Conservation (phyloP, 2,888 invertebrate species). For the Hirtodrosophila alboralis region DNA sequence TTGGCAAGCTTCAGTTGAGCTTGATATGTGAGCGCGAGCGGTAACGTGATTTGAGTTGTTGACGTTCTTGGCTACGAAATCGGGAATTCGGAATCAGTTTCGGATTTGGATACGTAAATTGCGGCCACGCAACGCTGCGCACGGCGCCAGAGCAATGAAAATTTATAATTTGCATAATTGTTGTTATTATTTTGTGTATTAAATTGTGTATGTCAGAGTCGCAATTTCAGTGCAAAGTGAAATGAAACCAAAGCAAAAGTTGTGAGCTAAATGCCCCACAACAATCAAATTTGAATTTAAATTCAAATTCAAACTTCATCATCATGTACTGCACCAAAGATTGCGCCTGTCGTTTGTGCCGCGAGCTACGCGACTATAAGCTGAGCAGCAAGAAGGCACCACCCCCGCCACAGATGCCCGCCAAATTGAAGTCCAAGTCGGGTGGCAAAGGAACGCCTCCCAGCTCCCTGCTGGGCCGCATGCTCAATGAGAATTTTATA, state of each 20-base stretch:
- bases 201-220: conserved; percentile 53
- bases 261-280: conserved; percentile 7
- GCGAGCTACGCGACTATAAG: conserved; percentile 88
- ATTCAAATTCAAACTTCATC: conserved; percentile 27
- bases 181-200: conserved; percentile 63
- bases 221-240: conserved; percentile 55
- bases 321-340: conserved; percentile 89
- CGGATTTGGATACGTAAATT: conserved; percentile 37
- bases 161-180: conserved; percentile 79
- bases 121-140: conserved; percentile 59
- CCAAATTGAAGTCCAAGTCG: conserved; percentile 30
- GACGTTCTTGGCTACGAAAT: conserved; percentile 16
- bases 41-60: conserved; percentile 31
- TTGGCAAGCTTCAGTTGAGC: conserved; percentile 65
- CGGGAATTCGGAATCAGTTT: conserved; percentile 21
- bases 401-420: conserved; percentile 8
- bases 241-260: conserved; percentile 69
- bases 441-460: conserved; percentile 52
- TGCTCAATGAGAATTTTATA: conserved; percentile 84
- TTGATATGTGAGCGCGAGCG: conserved; percentile 57
- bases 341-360: conserved; percentile 90
- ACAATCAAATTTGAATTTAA: conserved; percentile 3
- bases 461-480: conserved; percentile 77
- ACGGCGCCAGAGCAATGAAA: conserved; percentile 68
- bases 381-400: conserved; percentile 50